Base-by-base conservation (phyloP, 1,140 invertebrate species). In the Armadillidium nasatum region DNA sequence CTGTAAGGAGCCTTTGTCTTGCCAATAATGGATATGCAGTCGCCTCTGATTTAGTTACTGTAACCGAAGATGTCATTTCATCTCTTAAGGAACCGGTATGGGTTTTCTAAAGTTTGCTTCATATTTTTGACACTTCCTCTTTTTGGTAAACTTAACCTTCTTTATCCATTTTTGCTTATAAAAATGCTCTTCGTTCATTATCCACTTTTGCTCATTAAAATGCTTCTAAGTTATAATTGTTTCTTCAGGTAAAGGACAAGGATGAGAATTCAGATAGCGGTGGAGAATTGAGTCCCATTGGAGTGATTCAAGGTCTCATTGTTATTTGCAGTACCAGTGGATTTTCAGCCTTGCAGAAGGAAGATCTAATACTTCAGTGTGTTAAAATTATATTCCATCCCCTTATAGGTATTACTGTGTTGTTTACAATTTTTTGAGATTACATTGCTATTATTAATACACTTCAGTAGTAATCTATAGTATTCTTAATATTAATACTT, bases 41-140 rank as follows among this genome's bases (percentile, higher is more conserved):
- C 21, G 85, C 88, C 1, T 81, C 88, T 68, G 84, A 86, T 45
- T 82, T 93, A 33, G 81, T 93, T 10, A 82, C 83, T 44, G 90
- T 91, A 82, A 89, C 91, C 69, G 85, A 85, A 22, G 86, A 84
- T 74, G 85, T 89, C 71, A 83, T 92, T 44, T 85, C 88, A 22
- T 86, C 81, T 13, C 84, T 86, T 1, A 91, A 89, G 83, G 85
- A 89, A 67, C 82, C 78, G 67, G 80, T 82, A 67, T 77, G 66
- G 66, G 33, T 33, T 33, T 33, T 33, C 33, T 33, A 33, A 33
- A 33, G 33, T 33, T 33, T 33, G n/a, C n/a, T n/a, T n/a, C n/a
- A n/a, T n/a, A n/a, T n/a, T n/a, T n/a, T n/a, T n/a, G n/a, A n/a
- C n/a, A n/a, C n/a, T 33, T 33, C 33, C 33, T 33, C 2, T 33